Percentiles rank a stretch among this genome's conserved stretches.
phyloP scores from a whole-genome alignment of 2,113 vertebrate genomes.

The human region GRCh38 chr7:14463501-14464000 shows the following conservation, averaged over 20 bases:
- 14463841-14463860: background rate
- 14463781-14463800: background rate
- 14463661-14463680: background rate
- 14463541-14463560: background rate
- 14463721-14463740: background rate
- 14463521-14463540: background rate
- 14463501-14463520: background rate
- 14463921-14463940: background rate
- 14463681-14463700: background rate
- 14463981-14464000: background rate
- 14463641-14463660: background rate
- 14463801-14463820: background rate
- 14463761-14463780: background rate
- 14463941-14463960: background rate
- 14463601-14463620: background rate
- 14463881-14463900: background rate
- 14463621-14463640: background rate
- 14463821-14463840: background rate
- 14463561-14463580: background rate
- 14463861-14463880: background rate
- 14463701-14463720: background rate
- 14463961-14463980: background rate
- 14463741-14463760: background rate
- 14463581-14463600: background rate
- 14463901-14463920: background rate